These are phyloP conservation scores for Heliocidaris tuberculata DNA, from an alignment of 35 echinoderm and acorn worm species.

Conservation along the genomic window DNA sequence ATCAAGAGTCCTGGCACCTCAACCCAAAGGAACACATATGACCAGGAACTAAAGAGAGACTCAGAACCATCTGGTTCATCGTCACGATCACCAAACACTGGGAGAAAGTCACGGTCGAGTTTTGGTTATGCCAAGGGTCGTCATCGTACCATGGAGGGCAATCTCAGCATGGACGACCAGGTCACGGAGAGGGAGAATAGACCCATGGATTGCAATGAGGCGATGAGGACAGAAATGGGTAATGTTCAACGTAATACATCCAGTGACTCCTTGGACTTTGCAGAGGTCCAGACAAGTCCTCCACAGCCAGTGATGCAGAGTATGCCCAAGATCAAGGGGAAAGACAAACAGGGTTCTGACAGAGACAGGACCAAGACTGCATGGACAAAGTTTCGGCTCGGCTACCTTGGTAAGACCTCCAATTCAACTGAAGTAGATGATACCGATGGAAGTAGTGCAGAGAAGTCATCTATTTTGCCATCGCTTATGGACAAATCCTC, in stretches of 20 bases:
- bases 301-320: neutral
- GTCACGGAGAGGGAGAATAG: slow-evolving; percentile 21
- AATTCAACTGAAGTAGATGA: slow-evolving; percentile 23
- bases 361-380: slow-evolving; percentile 43
- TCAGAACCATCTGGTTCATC: neutral
- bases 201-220: slow-evolving; percentile 25
- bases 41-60: neutral
- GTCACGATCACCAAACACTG: neutral
- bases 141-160: neutral
- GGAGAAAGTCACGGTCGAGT: neutral
- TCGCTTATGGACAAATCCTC: neutral
- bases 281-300: slow-evolving; percentile 39
- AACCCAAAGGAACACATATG: neutral
- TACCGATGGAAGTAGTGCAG: slow-evolving; percentile 21
- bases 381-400: slow-evolving; percentile 9
- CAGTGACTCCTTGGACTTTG: slow-evolving; percentile 39
- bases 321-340: neutral
- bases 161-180: neutral
- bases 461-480: neutral
- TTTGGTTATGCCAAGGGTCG: neutral
- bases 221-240: neutral
- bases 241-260: neutral
- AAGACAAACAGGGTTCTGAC: slow-evolving; percentile 25
- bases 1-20: neutral
- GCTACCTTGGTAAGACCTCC: neutral